Evolutionary conservation across 2,113 vertebrate species (phyloP).

Genomic region (Gambusia affinis): DNA sequence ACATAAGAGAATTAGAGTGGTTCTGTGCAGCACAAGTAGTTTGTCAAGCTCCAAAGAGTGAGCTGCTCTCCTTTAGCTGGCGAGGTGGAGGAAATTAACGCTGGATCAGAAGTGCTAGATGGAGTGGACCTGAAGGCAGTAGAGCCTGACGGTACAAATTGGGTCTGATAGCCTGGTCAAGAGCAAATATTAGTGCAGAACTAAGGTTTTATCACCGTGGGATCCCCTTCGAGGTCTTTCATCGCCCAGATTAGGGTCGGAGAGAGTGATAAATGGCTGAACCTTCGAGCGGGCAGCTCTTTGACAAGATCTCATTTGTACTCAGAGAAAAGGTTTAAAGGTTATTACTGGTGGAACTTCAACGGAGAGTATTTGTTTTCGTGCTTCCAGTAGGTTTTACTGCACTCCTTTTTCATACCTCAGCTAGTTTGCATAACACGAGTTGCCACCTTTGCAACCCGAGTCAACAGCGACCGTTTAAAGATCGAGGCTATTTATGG

Average conservation of each 20-base stretch:
- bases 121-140: slow-evolving; percentile 44
- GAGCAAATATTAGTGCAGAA: slow-evolving; percentile 37
- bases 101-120: slow-evolving; percentile 48
- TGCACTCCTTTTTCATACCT: background rate
- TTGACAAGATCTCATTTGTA: slow-evolving; percentile 21
- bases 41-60: slow-evolving; percentile 34
- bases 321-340: background rate
- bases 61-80: slow-evolving; percentile 57
- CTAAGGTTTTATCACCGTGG: slow-evolving; percentile 31
- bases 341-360: slow-evolving; percentile 12
- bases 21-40: slow-evolving; percentile 32
- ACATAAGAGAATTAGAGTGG: slow-evolving; percentile 31
- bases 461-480: background rate
- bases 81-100: slow-evolving; percentile 57
- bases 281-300: slow-evolving; percentile 23
- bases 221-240: slow-evolving; percentile 43
- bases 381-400: background rate
- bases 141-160: slow-evolving; percentile 65
- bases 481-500: background rate
- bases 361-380: background rate
- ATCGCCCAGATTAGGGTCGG: background rate
- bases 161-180: slow-evolving; percentile 46
- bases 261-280: slow-evolving; percentile 38
- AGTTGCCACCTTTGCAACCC: background rate
- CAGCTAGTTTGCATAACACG: background rate